Evolutionary conservation across 2,888 invertebrate genomes (phyloP).

Genomic region (Dugesia japonica): DNA sequence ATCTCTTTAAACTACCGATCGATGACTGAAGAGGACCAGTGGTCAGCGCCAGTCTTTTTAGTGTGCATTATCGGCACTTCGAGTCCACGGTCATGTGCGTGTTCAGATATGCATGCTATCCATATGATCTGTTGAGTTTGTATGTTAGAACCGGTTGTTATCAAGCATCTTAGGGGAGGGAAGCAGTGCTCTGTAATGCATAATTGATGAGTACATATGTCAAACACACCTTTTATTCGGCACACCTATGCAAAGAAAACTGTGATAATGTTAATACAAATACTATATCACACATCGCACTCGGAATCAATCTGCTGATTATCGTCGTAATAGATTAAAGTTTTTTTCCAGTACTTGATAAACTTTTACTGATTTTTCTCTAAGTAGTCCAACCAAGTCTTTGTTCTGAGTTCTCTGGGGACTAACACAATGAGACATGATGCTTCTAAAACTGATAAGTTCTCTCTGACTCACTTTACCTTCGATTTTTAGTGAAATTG

Average conservation of each 20-base stretch:
- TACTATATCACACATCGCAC: not conserved
- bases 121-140: not conserved
- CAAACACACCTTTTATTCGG: conserved; percentile 16
- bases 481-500: conserved; percentile 7
- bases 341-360: conserved; percentile 9
- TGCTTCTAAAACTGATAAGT: not conserved
- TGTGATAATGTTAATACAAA: conserved; percentile 4
- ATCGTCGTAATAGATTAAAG: not conserved
- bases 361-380: not conserved
- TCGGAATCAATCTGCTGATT: conserved; percentile 20
- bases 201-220: conserved; percentile 9
- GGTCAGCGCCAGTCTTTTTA: not conserved
- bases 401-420: conserved; percentile 15
- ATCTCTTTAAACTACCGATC: conserved; percentile 8
- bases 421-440: conserved; percentile 15
- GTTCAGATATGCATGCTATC: not conserved
- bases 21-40: conserved; percentile 13
- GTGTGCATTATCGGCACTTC: conserved; percentile 20
- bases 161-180: conserved; percentile 2
- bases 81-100: not conserved
- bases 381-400: not conserved
- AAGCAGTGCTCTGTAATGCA: conserved; percentile 9
- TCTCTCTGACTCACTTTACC: conserved; percentile 12
- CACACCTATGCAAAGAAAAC: not conserved
- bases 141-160: not conserved